A percentile compares a stretch with the other conserved stretches of the same genome.
Conservation (phyloP, 2,888 invertebrate species). For the Orthonychiurus folsomi region DNA sequence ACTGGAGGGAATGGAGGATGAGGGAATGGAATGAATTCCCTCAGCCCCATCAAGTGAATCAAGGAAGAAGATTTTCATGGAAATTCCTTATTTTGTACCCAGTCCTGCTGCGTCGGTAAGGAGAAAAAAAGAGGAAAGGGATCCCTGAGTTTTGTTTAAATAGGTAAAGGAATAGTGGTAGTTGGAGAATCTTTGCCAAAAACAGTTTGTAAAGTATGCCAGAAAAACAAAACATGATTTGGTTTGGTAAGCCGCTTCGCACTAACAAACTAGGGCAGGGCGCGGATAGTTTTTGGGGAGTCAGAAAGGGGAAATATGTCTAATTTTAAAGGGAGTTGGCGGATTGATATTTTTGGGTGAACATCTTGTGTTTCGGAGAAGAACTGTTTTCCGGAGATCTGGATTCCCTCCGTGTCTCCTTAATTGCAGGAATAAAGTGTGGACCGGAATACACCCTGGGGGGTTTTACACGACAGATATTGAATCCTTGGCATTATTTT, state of each 20-base stretch:
- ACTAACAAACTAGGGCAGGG: neutral
- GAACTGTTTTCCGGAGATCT: no score
- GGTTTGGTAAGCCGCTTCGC: neutral
- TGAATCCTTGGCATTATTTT: no score
- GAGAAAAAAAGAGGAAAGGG: no score
- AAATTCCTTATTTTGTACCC: neutral
- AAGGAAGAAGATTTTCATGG: neutral
- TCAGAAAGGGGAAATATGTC: neutral
- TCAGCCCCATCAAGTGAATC: neutral
- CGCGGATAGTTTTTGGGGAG: neutral
- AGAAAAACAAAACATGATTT: neutral
- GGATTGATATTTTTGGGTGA: neutral
- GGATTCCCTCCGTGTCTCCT: no score
- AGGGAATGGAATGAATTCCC: neutral
- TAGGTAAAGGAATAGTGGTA: neutral
- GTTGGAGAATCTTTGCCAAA: neutral
- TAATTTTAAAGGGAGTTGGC: neutral
- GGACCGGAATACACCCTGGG: no score
- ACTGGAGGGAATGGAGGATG: neutral
- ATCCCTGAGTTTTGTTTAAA: neutral
- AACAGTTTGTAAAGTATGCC: neutral
- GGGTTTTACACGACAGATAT: no score
- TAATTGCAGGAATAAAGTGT: no score
- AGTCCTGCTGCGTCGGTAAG: neutral
- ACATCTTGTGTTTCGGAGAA: no score